Evolutionary conservation across 2,113 vertebrate genomes (phyloP), one percentile per base, ranked within the genome.

Genomic region (human (Homo sapiens)): DNA sequence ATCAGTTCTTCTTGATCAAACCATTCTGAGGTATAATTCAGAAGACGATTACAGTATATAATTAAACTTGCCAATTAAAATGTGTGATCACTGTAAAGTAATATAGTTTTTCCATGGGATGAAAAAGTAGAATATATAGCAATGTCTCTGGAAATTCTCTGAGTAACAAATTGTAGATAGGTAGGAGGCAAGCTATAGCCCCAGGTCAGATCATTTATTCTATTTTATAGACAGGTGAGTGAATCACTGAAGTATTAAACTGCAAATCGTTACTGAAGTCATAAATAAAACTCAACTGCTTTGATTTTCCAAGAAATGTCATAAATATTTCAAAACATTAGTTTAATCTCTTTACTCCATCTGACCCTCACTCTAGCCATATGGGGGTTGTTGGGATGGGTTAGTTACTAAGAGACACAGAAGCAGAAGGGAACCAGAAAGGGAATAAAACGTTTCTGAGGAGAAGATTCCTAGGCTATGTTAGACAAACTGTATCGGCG

Each of bases 41-140:
- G 80, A 96, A 97, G 40, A 90, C 68, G 30, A 89, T 91, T 91
- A 48, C 59, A 52, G 10, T 57, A 23, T 94, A 38, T 84, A 91
- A 94, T 94, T 94, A 97, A 95, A 73, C 27, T 52, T 95, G 52
- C 27, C 86, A 96, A 78, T 95, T 95, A 95, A 91, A 89, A 93
- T 85, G 14, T 40, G 61, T 84, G 55, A 84, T 94, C 72, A 70
- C 30, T 85, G 64, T 94, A 83, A 95, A 72, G 64, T 16, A 92
- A 22, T 45, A 75, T 35, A 40, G 43, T 84, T 95, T 96, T 89
- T 66, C 17, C 35, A n/a, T 66, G 64, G 11, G 6, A 92, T 94
- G 23, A 25, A 96, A 97, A 89, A 93, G 35, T 84, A 64, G 92
- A 90, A 73, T 68, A 64, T 64, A 76, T 32, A 79, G 45, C 25